A percentile compares a stretch with the other conserved stretches of the same genome.
Evolutionary conservation across 2,888 invertebrate genomes (phyloP).

Genomic region (Gastrophysa polygoni): DNA sequence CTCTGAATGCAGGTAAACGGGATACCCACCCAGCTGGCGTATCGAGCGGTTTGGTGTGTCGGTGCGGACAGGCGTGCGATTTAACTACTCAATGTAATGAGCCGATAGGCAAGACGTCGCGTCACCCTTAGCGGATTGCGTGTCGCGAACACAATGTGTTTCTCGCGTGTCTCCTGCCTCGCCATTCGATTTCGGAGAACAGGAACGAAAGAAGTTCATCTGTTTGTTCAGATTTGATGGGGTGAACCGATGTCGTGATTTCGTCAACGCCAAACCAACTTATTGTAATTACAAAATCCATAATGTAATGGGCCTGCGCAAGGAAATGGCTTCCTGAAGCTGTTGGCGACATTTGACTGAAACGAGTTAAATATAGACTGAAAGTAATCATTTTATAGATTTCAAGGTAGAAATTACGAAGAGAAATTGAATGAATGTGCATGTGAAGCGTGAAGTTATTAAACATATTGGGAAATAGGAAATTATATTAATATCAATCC

Average conservation of each 20-base stretch:
- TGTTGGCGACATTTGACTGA: neutral
- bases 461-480: too few relatives aligned
- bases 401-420: too few relatives aligned
- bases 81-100: slow-evolving; percentile 29
- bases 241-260: neutral
- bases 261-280: neutral
- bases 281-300: slow-evolving; percentile 1
- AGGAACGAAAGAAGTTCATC: slow-evolving; percentile 43
- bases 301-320: neutral
- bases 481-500: too few relatives aligned
- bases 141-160: slow-evolving; percentile 35
- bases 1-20: too few relatives aligned
- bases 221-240: slow-evolving; percentile 35
- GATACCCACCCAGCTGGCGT: too few relatives aligned
- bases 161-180: slow-evolving; percentile 35
- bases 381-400: too few relatives aligned
- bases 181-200: slow-evolving; percentile 35
- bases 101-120: slow-evolving; percentile 27
- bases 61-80: slow-evolving; percentile 9
- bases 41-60: neutral
- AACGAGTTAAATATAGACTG: too few relatives aligned
- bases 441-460: too few relatives aligned
- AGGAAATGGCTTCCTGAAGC: neutral
- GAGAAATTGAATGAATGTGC: too few relatives aligned
- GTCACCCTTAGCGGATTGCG: slow-evolving; percentile 33